Evolutionary conservation across 2,113 vertebrate species (phyloP).

Genomic region (Psammodynastes pulverulentus): DNA sequence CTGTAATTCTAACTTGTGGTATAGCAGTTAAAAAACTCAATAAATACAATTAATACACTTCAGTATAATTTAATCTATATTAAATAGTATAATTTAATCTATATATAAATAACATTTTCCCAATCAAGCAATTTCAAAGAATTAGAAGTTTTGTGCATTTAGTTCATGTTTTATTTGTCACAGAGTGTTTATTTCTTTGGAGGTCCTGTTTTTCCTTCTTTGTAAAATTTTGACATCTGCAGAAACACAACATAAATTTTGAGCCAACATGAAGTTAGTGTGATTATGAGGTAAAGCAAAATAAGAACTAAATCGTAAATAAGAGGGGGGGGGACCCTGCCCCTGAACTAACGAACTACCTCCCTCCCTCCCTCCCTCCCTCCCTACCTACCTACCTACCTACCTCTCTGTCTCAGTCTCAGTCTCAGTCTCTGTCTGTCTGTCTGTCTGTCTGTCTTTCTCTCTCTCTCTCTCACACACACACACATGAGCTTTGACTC

Average conservation of each 20-base stretch:
- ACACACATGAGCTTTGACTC: neutral
- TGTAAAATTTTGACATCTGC: neutral
- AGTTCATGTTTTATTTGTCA: neutral
- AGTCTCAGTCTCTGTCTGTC: too few species aligned
- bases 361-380: too few species aligned
- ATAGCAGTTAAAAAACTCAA: neutral
- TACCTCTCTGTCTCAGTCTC: too few species aligned
- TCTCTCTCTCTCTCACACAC: too few species aligned
- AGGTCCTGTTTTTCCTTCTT: neutral
- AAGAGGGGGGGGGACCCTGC: neutral
- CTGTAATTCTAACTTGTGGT: neutral
- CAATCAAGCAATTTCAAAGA: neutral
- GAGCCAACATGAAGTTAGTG: neutral
- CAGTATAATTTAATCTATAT: neutral
- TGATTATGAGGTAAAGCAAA: neutral
- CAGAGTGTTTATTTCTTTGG: neutral
- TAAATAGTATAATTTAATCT: neutral
- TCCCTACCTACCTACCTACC: too few species aligned
- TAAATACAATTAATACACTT: neutral
- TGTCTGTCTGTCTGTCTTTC: too few species aligned
- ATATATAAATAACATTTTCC: neutral
- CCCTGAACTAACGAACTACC: too few species aligned
- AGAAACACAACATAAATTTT: neutral
- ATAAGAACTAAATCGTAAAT: neutral
- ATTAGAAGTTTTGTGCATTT: neutral